Evolutionary conservation across 1,140 invertebrate species (phyloP), one percentile per base, ranked within the genome.

Genomic region (Lamellibrachia luymesi): DNA sequence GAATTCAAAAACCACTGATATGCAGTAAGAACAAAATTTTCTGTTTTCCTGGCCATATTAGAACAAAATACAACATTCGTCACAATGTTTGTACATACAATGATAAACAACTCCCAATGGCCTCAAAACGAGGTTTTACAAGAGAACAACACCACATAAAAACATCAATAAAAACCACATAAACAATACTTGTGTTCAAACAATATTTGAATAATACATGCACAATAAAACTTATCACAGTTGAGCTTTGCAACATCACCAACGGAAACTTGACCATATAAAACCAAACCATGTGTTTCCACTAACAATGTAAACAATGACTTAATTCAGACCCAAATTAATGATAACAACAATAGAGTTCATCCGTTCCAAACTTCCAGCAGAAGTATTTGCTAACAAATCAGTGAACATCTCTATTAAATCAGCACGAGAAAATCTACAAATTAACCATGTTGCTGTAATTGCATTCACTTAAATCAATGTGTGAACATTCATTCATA

Each of bases 201-300:
- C 64, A 80, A 80, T 80, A 80, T 80, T 17, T 22, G 17, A 80
- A 80, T 80, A 80, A 80, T 22, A 22, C 17, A 80, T 22, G 25
- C 64, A 80, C 64, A 80, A 80, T 80, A 17, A 80, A 80, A 80
- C 64, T 80, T 80, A 80, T 80, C 64, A 80, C 64, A 80, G 64
- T 22, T 17, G 64, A 80, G 64, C 64, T 80, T 80, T 8, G 64
- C 64, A 22, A 56, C 64, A 80, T 10, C 52, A 13, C 64, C 64
- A 80, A 80, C 64, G 25, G 64, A 80, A 80, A 80, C 64, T 6
- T 22, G 64, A 80, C 64, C 64, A 80, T 10, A 80, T 80, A 80
- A 6, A 80, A 80, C 64, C 64, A 80, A 80, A 80, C 64, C 64
- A 22, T 80, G 64, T 17, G 13, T 80, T 80, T 80, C 64, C 64